These are phyloP conservation scores for Taphrorychus bicolor DNA, from an alignment of 2,888 invertebrate genomes.

Conservation along the genomic window DNA sequence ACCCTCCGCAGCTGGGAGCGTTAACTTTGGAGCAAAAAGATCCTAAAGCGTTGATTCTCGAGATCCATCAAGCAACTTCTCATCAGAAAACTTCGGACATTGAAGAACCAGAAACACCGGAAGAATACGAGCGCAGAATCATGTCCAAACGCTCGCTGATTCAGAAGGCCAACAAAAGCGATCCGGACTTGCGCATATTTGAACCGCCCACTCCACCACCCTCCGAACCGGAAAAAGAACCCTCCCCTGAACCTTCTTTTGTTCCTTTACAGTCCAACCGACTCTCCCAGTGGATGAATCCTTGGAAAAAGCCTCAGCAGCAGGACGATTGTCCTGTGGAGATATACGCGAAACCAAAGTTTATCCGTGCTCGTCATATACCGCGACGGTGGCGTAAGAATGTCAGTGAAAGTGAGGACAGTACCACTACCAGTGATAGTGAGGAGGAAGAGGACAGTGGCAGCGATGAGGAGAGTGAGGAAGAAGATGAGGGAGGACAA, in stretches of 20 bases:
- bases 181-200: constrained; percentile 57
- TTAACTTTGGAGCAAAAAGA: constrained; percentile 28
- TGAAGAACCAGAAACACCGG: constrained; percentile 35
- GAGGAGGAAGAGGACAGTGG: constrained; percentile 46
- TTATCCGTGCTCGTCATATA: constrained; percentile 56
- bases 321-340: constrained; percentile 56
- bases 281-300: constrained; percentile 57
- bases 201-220: constrained; percentile 46
- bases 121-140: constrained; percentile 43
- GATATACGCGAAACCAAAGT: constrained; percentile 58
- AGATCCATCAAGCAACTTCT: constrained; percentile 16
- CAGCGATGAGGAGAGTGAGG: constrained; percentile 22
- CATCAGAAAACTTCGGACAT: background rate
- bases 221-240: constrained; percentile 55
- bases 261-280: constrained; percentile 58
- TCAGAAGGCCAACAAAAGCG: constrained; percentile 54
- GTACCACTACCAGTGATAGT: constrained; percentile 48
- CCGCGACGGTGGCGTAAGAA: constrained; percentile 46
- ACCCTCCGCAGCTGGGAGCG: constrained; percentile 24
- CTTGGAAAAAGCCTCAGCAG: constrained; percentile 57
- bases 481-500: constrained; percentile 55
- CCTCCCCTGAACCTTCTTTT: constrained; percentile 57
- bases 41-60: constrained; percentile 20
- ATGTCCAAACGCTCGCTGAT: constrained; percentile 57
- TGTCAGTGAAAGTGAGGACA: constrained; percentile 44